A percentile compares a stretch with the other conserved stretches of the same genome.
phyloP scores from a whole-genome alignment of 1,140 invertebrate species.

The Amyelois transitella region DNA sequence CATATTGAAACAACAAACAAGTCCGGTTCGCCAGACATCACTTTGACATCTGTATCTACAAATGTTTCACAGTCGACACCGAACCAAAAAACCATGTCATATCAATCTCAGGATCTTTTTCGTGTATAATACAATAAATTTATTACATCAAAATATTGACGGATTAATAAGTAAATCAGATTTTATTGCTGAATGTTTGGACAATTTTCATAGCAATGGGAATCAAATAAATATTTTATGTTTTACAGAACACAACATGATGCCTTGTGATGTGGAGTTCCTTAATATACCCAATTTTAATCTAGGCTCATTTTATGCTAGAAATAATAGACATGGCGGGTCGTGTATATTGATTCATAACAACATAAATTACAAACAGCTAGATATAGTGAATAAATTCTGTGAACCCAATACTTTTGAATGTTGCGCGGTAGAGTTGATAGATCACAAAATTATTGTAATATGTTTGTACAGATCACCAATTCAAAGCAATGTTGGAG shows the following conservation, averaged over 20 bases:
- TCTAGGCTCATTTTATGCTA: background rate
- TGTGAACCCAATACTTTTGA: background rate
- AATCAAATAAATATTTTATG: background rate
- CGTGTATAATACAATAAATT: background rate
- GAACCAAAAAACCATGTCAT: too few species aligned
- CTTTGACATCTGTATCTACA: too few species aligned
- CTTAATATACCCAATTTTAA: conserved; percentile 1
- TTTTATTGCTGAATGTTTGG: background rate
- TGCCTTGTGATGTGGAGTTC: background rate
- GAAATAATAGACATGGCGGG: background rate
- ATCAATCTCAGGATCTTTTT: too few species aligned
- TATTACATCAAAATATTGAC: conserved; percentile 2
- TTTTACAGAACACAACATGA: conserved; percentile 4
- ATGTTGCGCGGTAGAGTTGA: conserved; percentile 7
- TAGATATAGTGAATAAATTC: background rate
- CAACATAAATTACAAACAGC: too few species aligned
- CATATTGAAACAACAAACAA: too few species aligned
- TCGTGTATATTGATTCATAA: background rate
- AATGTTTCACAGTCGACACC: too few species aligned
- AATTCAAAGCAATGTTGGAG: background rate
- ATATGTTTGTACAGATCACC: conserved; percentile 17
- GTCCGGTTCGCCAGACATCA: too few species aligned
- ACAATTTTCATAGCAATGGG: background rate
- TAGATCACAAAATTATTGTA: conserved; percentile 9
- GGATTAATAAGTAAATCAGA: conserved; percentile 4